Evolutionary conservation across 2,113 vertebrate genomes (phyloP).

Genomic region (Bufo bufo): DNA sequence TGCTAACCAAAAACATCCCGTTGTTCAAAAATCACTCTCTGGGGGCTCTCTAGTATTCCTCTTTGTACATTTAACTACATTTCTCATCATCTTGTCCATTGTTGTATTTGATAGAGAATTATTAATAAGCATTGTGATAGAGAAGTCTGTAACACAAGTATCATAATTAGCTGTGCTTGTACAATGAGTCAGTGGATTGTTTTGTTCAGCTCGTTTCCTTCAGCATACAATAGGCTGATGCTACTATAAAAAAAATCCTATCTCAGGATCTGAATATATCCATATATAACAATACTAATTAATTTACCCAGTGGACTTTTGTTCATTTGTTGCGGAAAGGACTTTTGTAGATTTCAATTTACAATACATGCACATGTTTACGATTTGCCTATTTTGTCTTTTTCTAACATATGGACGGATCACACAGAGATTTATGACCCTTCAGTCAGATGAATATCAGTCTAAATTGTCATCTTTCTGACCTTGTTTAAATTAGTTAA

Average conservation of each 20-base stretch:
- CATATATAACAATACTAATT: conserved; percentile 35
- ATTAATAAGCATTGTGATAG: conserved; percentile 45
- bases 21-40: conserved; percentile 13
- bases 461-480: not conserved
- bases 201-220: conserved; percentile 49
- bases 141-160: conserved; percentile 38
- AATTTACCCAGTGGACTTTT: conserved; percentile 28
- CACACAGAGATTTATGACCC: not conserved
- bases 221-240: conserved; percentile 47
- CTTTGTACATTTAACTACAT: conserved; percentile 35
- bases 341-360: not conserved
- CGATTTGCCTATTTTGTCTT: not conserved
- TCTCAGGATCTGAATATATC: conserved; percentile 29
- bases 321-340: conserved; percentile 20
- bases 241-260: conserved; percentile 16
- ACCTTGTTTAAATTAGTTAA: not conserved
- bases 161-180: conserved; percentile 39
- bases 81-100: conserved; percentile 48
- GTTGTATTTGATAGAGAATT: conserved; percentile 36
- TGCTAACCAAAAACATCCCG: conserved; percentile 21
- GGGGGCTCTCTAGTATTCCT: conserved; percentile 24
- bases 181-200: conserved; percentile 55
- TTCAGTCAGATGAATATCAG: not conserved
- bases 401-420: not conserved
- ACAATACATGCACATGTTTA: conserved; percentile 6